Evolutionary conservation across 1,140 invertebrate genomes (phyloP), one percentile per base, ranked within the genome.

Genomic region (Oreohelix idahoensis): DNA sequence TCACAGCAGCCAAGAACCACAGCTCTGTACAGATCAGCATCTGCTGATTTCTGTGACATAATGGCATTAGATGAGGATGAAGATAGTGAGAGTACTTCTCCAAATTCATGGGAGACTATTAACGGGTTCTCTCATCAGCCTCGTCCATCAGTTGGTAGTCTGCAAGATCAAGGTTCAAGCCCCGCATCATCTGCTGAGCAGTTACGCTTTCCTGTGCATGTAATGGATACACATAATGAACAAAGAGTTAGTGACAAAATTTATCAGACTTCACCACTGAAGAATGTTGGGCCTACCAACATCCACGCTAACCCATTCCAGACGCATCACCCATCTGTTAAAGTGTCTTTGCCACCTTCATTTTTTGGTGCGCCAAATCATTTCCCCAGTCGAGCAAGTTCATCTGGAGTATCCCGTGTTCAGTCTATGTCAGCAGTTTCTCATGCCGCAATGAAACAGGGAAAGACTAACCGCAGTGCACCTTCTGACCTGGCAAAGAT

Each of bases 191-290:
- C 51, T 20, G 29, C 63, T 42, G 87, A 88, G 79, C 86, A 87
- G 58, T 78, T 82, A 79, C 83, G 39, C 13, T 45, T 88, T 83
- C 89, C 86, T 0, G 88, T 95, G 20, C 96, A 97, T 92, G 90
- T 97, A 75, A 94, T 96, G 49, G 96, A 96, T 91, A 95, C 96
- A 53, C 96, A 95, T 45, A 97, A 97, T 93, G 96, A 96, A 88
- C 95, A 96, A 84, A 96, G 97, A 89, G 94, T 95, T 87, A 85
- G 86, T 89, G 91, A 84, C 13, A 86, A 80, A 84, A 90, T 87
- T 66, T 83, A 86, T 36, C 86, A 89, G 81, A 81, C 81, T 36
- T 51, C 87, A n/a, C 86, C 88, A 17, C 53, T 85, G 86, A 89
- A 70, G 29, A 32, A 2, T 66, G n/a, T 20, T 58, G 51, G 23